Conservation (phyloP, 2,797 vertebrate genomes). For the Danio jaintianensis region DNA sequence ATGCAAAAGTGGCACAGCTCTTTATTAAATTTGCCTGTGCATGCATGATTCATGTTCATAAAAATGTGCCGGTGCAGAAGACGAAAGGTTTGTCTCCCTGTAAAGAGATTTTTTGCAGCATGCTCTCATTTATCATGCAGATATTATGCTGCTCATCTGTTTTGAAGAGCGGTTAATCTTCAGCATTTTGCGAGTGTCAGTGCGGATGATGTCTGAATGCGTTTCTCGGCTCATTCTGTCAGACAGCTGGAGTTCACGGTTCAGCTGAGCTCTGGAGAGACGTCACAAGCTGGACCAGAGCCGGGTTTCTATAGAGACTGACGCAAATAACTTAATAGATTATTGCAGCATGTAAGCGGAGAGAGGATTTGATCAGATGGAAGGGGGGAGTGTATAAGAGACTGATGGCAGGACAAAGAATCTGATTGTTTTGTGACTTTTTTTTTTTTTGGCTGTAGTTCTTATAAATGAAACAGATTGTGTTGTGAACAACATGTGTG, state of each 20-base stretch:
- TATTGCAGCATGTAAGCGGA: slow-evolving; percentile 22
- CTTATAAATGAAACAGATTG: background rate
- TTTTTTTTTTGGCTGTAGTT: background rate
- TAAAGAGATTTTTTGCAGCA: background rate
- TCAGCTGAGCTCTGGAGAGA: slow-evolving; percentile 14
- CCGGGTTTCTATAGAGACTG: slow-evolving; percentile 39
- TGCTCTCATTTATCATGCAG: background rate
- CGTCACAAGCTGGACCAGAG: background rate
- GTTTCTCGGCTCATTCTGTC: slow-evolving; percentile 14
- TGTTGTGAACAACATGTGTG: too few species aligned
- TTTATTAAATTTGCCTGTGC: background rate
- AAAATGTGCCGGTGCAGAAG: background rate
- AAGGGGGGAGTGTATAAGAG: background rate
- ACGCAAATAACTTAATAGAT: slow-evolving; percentile 50
- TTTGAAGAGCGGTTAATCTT: background rate
- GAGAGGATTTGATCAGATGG: slow-evolving; percentile 12
- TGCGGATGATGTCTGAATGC: slow-evolving; percentile 7
- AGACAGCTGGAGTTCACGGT: slow-evolving; percentile 32
- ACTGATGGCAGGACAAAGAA: background rate
- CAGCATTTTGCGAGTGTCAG: background rate
- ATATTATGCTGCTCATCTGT: slow-evolving; percentile 3
- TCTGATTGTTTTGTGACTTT: background rate
- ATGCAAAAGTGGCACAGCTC: background rate
- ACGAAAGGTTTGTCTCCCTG: slow-evolving; percentile 6
- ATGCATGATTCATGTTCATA: background rate